phyloP scores from a whole-genome alignment of 2,888 invertebrate species.

The Octonoba sinensis region DNA sequence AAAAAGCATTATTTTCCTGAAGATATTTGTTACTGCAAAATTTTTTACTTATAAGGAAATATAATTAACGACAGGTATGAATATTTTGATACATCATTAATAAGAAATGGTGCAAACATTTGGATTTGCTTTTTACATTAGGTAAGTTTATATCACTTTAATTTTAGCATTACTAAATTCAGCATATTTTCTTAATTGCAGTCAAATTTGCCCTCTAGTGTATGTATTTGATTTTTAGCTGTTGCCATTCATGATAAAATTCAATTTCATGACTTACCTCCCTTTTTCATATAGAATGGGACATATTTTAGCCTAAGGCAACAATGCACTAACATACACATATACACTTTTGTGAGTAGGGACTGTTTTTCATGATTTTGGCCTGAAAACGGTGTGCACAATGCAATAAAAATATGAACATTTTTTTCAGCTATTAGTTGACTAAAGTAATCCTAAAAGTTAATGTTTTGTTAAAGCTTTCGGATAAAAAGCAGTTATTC shows the following conservation, averaged over 20 bases:
- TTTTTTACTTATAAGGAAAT: too few relatives aligned
- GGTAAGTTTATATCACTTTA: constrained; percentile 34
- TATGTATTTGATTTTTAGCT: too few relatives aligned
- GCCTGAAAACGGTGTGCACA: constrained; percentile 43
- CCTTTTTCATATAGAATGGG: too few relatives aligned
- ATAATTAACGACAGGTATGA: constrained; percentile 47
- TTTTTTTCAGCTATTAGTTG: not conserved
- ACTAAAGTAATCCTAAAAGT: not conserved
- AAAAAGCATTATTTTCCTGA: constrained; percentile 9
- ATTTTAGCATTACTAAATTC: not conserved
- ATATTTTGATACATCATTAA: constrained; percentile 25
- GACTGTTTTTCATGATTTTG: not conserved
- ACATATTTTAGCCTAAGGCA: too few relatives aligned
- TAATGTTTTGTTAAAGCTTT: not conserved
- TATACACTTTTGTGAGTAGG: too few relatives aligned
- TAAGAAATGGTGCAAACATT: not conserved
- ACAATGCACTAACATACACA: too few relatives aligned
- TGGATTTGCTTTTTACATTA: constrained; percentile 1
- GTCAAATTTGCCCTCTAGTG: too few relatives aligned
- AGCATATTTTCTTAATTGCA: too few relatives aligned
- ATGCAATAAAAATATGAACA: not conserved
- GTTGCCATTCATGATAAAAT: too few relatives aligned
- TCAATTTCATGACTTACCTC: too few relatives aligned
- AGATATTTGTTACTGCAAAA: constrained; percentile 23
- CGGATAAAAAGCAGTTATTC: constrained; percentile 25